Percentiles rank a stretch among this genome's conserved stretches.
These are phyloP conservation scores for Sterrhoptilus dennistouni DNA, from an alignment of 2,113 vertebrate genomes.

Conservation along the genomic window DNA sequence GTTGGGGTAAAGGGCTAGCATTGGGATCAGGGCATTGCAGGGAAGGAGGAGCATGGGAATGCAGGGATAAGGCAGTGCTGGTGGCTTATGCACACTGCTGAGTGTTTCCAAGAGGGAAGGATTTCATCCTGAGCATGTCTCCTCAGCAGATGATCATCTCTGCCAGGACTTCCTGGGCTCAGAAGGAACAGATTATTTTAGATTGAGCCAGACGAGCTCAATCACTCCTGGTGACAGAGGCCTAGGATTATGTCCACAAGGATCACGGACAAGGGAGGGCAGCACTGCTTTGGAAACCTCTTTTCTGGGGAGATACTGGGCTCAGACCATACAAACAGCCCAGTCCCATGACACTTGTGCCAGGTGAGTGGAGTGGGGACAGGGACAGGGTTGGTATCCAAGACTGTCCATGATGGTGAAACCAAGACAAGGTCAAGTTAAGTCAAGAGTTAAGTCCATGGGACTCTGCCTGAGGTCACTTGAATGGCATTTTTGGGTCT, in stretches of 20 bases:
- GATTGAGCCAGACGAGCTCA: not conserved
- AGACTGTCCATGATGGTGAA: not conserved
- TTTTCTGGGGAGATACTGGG: not conserved
- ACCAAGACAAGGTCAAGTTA: not conserved
- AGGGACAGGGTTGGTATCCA: not conserved
- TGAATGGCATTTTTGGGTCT: not conserved
- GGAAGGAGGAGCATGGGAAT: not conserved
- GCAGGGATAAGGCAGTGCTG: rapidly evolving
- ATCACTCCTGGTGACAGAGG: not conserved
- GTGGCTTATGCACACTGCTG: not conserved
- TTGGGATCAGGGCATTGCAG: not conserved
- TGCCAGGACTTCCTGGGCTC: not conserved
- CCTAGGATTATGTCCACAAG: rapidly evolving
- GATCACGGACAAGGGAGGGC: rapidly evolving
- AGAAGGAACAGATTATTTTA: not conserved
- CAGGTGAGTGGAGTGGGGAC: not conserved
- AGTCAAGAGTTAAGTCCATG: rapidly evolving
- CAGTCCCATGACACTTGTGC: not conserved
- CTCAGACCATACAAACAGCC: not conserved
- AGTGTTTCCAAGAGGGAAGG: not conserved
- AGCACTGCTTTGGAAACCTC: rapidly evolving
- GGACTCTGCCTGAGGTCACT: not conserved
- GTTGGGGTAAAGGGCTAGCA: not conserved
- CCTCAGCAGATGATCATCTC: not conserved
- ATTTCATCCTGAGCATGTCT: not conserved